Conservation (phyloP, 2,113 vertebrate genomes). For the Collichthys lucidus region DNA sequence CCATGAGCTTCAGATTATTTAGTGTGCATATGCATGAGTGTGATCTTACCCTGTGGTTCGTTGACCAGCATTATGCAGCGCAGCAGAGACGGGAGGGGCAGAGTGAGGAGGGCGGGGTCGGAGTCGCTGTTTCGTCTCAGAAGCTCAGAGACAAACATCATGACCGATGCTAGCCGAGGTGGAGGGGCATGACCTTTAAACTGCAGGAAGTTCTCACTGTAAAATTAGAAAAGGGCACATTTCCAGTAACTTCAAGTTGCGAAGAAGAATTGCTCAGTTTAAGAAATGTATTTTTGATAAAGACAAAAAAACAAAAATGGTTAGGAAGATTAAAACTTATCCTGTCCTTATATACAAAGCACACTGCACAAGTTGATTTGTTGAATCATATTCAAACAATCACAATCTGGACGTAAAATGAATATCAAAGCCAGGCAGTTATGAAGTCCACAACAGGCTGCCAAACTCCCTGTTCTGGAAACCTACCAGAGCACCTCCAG, state of each 20-base stretch:
- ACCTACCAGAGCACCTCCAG: constrained; percentile 83
- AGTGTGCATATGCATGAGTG: background rate
- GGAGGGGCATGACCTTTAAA: constrained; percentile 89
- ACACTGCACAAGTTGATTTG: background rate
- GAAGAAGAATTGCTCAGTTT: background rate
- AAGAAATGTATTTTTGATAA: background rate
- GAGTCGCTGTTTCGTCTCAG: constrained; percentile 83
- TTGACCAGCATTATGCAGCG: constrained; percentile 91
- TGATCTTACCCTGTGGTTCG: constrained; percentile 90
- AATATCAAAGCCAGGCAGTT: background rate
- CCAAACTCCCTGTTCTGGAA: background rate
- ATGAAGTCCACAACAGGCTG: background rate
- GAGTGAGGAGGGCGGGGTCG: constrained; percentile 81
- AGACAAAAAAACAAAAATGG: background rate
- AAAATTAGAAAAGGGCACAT: background rate
- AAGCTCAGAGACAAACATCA: constrained; percentile 89
- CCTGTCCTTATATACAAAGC: background rate
- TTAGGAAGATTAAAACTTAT: background rate
- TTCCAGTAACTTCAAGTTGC: background rate
- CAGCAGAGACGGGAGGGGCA: constrained; percentile 86
- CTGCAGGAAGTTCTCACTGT: constrained; percentile 91
- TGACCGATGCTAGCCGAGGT: constrained; percentile 85
- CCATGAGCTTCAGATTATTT: background rate
- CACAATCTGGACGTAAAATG: background rate
- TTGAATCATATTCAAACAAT: background rate